Conservation (phyloP, 2,888 invertebrate species). For the Temnothorax rugatulus region DNA sequence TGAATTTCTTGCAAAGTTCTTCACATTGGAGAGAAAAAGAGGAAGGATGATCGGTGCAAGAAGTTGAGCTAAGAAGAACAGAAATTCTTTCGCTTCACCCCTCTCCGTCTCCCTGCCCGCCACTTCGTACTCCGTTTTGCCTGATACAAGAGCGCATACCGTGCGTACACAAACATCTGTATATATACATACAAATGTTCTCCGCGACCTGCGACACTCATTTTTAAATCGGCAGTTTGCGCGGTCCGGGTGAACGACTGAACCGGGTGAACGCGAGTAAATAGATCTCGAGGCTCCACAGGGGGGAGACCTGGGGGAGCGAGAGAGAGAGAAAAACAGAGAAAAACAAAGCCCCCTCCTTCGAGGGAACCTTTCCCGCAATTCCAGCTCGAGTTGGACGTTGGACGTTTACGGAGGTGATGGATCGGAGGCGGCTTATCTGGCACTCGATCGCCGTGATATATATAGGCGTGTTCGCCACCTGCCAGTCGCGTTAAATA, state of each 20-base stretch:
- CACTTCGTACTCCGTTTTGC: too few relatives aligned
- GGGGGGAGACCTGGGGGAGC: not conserved
- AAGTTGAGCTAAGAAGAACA: too few relatives aligned
- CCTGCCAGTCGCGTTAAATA: constrained; percentile 25
- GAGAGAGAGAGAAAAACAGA: not conserved
- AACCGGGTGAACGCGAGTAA: not conserved
- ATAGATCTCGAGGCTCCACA: not conserved
- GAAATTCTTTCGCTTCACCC: too few relatives aligned
- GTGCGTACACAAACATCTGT: too few relatives aligned
- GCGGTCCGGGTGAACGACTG: not conserved
- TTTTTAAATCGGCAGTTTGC: constrained; percentile 6
- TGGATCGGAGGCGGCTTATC: not conserved
- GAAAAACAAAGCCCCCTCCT: not conserved
- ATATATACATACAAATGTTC: not conserved
- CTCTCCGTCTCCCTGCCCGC: too few relatives aligned
- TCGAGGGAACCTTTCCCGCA: not conserved
- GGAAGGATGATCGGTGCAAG: too few relatives aligned
- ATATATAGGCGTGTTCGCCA: constrained; percentile 52
- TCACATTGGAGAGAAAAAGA: too few relatives aligned
- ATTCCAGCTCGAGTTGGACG: too few relatives aligned
- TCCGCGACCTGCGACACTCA: not conserved
- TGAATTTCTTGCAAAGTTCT: too few relatives aligned
- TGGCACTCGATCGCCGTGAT: constrained; percentile 52
- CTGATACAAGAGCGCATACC: too few relatives aligned
- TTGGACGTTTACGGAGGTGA: not conserved